Evolutionary conservation across 2,113 vertebrate species (phyloP).

Genomic region (Lycaon pictus): DNA sequence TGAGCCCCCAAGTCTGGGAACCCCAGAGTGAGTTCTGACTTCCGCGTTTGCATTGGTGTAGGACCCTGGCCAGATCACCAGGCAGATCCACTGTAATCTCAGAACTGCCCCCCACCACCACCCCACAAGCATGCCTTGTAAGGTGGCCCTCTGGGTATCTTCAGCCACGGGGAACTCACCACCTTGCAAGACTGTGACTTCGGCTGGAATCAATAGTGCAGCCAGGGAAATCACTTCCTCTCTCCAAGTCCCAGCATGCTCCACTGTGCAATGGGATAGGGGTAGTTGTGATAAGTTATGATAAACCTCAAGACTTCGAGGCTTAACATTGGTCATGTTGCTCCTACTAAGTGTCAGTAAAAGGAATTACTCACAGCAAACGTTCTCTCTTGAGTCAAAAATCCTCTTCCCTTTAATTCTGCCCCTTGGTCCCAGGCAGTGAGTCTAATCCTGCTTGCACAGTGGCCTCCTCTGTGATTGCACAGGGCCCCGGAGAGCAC

Average conservation of each 20-base stretch:
- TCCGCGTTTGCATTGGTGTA: not conserved
- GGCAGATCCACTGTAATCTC: too few species aligned
- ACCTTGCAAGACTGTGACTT: not conserved
- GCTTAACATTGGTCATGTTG: not conserved
- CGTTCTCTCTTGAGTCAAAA: not conserved
- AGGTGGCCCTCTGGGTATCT: not conserved
- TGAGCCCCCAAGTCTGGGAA: not conserved
- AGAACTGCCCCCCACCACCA: too few species aligned
- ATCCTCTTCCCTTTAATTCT: not conserved
- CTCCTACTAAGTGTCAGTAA: accelerated
- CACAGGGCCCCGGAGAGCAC: accelerated
- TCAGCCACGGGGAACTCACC: accelerated
- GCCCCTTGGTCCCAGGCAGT: not conserved
- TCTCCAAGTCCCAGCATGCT: accelerated
- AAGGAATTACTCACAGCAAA: not conserved
- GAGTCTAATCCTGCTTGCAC: not conserved
- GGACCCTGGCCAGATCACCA: not conserved
- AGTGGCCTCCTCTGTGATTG: not conserved
- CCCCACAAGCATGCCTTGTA: not conserved
- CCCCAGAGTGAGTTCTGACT: not conserved
- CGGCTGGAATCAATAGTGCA: not conserved
- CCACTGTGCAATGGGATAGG: accelerated
- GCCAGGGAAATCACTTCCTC: not conserved
- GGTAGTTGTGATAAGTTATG: not conserved
- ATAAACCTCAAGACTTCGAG: not conserved